These are phyloP conservation scores for Eudyptes chrysolophus DNA, from an alignment of 2,113 vertebrate species.

Conservation along the genomic window DNA sequence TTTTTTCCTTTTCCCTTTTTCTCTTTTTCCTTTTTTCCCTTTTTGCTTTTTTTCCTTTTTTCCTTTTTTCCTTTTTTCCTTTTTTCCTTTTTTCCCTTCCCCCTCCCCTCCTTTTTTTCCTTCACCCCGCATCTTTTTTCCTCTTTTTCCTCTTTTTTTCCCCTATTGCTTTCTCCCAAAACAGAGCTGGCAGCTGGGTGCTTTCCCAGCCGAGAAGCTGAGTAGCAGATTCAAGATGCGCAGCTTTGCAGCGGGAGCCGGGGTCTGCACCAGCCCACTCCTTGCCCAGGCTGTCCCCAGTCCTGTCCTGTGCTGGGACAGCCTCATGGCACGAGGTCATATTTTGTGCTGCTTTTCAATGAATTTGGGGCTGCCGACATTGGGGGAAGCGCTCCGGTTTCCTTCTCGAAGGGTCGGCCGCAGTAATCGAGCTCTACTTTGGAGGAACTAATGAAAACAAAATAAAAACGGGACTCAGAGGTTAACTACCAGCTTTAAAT, in stretches of 20 bases:
- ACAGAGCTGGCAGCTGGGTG: background rate
- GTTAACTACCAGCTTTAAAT: conserved; percentile 55
- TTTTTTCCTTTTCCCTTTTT: background rate
- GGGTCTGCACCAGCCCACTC: background rate
- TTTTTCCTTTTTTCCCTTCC: too few species aligned
- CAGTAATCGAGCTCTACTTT: background rate
- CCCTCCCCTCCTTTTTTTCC: accelerated
- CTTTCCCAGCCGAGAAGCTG: accelerated
- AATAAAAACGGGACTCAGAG: conserved; percentile 21
- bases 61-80: accelerated
- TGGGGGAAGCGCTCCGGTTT: accelerated
- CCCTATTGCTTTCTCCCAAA: too few species aligned
- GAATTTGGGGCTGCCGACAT: accelerated
- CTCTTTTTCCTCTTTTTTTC: background rate
- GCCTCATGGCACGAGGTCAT: accelerated
- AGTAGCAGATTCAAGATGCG: background rate
- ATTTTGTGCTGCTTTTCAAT: background rate
- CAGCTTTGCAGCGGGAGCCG: background rate
- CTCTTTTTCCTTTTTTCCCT: accelerated
- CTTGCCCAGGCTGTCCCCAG: background rate
- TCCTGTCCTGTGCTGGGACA: background rate
- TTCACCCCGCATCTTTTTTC: too few species aligned
- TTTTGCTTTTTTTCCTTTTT: too few species aligned
- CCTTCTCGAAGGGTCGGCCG: background rate
- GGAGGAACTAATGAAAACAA: conserved; percentile 41